Evolutionary conservation across 2,797 vertebrate species (phyloP), one percentile per base, ranked within the genome.

Genomic region (Muscicapa comitata): DNA sequence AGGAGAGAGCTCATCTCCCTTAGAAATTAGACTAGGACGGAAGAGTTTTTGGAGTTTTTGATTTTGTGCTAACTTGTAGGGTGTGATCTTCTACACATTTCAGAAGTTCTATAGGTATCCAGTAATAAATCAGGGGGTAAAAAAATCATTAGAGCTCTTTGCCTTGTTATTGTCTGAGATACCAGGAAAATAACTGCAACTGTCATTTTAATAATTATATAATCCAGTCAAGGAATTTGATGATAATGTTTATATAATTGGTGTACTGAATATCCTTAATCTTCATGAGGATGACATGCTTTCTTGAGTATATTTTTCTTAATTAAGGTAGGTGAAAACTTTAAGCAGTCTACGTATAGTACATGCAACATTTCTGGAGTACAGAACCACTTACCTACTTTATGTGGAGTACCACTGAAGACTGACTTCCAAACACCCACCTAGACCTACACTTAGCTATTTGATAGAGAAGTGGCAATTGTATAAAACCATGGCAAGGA

Each of bases 341-440:
- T 48, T 35, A 67, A 59, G 26, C 29, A 47, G 11, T 63, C 18
- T 54, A 0, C 17, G 10, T 3, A 0, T 12, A n/a, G 17, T 26
- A 23, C 4, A 37, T 54, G 26, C 14, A 45, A 7, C 10, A n/a
- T 76, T 79, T 93, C 45, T 83, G 45, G 20, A 74, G 50, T 58
- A 40, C 21, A 47, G n/a, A 79, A 2, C 1, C 8, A 20, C 10
- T 2, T 9, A 20, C 5, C 9, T 75, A 1, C 42, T 53, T 70
- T 19, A 45, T 8, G 9, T 54, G 37, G 13, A 43, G 6, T 17
- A 37, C 45, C 26, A 26, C 6, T 57, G 53, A 70, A 40, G 38
- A 18, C 48, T 48, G 47, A 58, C 26, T 66, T 81, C 43, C 37
- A 59, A 40, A 82, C 6, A 66, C 5, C 13, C 29, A 28, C 18